Evolutionary conservation across 2,113 vertebrate genomes (phyloP), one percentile per base, ranked within the genome.

Genomic region (Nibea coibor): DNA sequence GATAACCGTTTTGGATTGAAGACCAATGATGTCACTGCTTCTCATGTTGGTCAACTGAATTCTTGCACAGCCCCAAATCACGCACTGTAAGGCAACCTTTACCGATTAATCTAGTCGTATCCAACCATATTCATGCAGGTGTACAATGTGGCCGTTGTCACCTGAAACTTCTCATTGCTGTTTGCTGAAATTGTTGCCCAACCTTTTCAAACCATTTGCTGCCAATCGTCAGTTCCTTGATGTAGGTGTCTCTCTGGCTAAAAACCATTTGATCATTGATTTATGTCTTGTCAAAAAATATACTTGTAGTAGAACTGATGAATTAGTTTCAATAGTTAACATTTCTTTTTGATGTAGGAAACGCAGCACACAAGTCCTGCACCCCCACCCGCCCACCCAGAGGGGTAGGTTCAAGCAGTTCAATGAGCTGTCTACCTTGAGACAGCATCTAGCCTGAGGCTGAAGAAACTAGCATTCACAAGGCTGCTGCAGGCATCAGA

Each of bases 391-490:
- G 51, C 12, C 10, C 45, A 22, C 26, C 20, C 35, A 39, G 35
- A 9, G 35, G 8, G 8, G 50, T 28, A 24, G 2, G 19, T 73
- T 16, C 31, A 68, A 28, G 58, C 14, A 59, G 48, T 48, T 61
- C 45, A 62, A 22, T 26, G 61, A 82, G 72, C 48, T 19, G 31
- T 57, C 56, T 83, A 85, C 82, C 88, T 89, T 69, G 57, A 85
- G 75, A 87, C 66, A 76, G 57, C 51, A 63, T 78, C 28, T 10
- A 53, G 68, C 85, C 78, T 39, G 26, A 74, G 86, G 84, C 84
- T 72, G 35, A 79, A 80, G 61, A 86, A 88, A 88, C 82, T 67
- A 56, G 69, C 80, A 59, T 58, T 70, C 67, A 66, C 51, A 70
- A 64, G 57, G 82, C 68, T 84, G 48, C 75, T 58, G 45, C 56